Percentiles rank a stretch among this genome's conserved stretches.
phyloP scores from a whole-genome alignment of 2,113 vertebrate genomes.

The Chamaetylas fuelleborni region DNA sequence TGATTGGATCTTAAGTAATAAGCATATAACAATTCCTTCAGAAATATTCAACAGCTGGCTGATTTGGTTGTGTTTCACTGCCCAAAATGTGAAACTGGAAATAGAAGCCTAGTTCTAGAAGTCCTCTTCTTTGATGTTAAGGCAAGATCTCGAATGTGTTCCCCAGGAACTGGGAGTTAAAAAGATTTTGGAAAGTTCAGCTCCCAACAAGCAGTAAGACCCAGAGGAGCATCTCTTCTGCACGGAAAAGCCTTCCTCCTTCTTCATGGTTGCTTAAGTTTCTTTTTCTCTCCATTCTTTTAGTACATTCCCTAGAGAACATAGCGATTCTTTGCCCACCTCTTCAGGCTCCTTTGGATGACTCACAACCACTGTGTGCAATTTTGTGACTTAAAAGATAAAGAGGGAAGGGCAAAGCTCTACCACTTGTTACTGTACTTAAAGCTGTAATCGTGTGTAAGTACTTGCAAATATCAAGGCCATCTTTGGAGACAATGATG shows the following conservation, averaged over 20 bases:
- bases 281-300: not conserved
- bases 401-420: not conserved
- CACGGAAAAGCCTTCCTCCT: not conserved
- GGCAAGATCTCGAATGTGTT: not conserved
- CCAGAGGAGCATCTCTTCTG: not conserved
- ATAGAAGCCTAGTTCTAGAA: not conserved
- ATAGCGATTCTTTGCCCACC: not conserved
- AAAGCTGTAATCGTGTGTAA: conserved; percentile 13
- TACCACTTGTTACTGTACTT: not conserved
- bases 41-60: not conserved
- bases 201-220: not conserved
- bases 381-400: not conserved
- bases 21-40: not conserved
- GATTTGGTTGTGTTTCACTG: not conserved
- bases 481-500: not conserved
- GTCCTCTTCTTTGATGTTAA: not conserved
- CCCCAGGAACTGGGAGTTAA: not conserved
- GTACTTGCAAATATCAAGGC: conserved; percentile 36
- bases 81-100: not conserved
- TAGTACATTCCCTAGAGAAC: not conserved
- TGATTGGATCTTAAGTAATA: not conserved
- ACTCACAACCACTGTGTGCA: not conserved
- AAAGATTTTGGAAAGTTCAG: not conserved
- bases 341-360: not conserved
- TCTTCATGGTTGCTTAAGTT: not conserved